These are phyloP conservation scores for Crax fasciolata DNA, from an alignment of 2,797 vertebrate genomes.

Conservation along the genomic window DNA sequence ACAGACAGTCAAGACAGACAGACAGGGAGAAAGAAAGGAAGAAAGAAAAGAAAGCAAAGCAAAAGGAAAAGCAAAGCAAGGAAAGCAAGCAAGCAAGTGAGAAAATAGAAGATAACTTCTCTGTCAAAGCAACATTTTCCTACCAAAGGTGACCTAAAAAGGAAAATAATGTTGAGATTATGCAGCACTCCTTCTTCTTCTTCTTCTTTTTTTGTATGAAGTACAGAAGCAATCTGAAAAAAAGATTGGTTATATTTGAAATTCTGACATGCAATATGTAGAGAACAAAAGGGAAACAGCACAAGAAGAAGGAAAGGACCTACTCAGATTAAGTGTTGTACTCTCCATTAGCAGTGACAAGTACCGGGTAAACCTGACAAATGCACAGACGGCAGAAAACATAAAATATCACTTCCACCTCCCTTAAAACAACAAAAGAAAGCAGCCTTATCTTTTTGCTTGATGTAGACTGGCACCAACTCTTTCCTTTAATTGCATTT, in stretches of 20 bases:
- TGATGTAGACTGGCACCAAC: neutral
- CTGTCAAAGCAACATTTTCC: neutral
- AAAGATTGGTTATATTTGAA: neutral
- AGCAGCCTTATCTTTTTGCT: neutral
- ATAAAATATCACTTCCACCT: neutral
- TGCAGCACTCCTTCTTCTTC: neutral
- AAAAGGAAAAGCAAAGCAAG: neutral
- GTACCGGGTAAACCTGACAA: neutral
- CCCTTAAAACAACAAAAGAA: neutral
- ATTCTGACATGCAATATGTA: neutral
- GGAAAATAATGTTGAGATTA: neutral
- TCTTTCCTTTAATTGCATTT: neutral
- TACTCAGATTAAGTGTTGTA: neutral
- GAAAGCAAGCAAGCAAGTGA: neutral
- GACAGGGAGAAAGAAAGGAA: neutral
- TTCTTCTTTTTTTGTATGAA: neutral
- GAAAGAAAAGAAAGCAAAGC: neutral
- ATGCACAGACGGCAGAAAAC: neutral
- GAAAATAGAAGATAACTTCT: neutral
- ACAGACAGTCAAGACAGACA: neutral
- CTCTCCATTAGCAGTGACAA: neutral
- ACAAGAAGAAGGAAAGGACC: neutral
- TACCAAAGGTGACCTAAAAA: neutral
- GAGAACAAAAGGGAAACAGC: neutral
- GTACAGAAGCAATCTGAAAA: neutral